phyloP scores from a whole-genome alignment of 2,888 invertebrate genomes.

The Oligia strigilis region DNA sequence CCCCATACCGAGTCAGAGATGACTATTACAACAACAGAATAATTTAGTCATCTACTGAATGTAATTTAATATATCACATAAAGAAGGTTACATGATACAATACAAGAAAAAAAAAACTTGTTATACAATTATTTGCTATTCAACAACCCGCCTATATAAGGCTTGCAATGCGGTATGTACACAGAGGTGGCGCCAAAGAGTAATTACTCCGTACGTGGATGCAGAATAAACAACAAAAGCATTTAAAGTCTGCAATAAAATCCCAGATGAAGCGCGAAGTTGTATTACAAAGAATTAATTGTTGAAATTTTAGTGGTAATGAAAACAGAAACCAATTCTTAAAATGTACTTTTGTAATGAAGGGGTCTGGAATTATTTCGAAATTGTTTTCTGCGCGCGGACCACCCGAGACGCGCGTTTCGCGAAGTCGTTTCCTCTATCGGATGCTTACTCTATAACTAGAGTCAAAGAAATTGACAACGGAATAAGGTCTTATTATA shows the following conservation, averaged over 20 bases:
- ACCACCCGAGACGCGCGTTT: slow-evolving; percentile 81
- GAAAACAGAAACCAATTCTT: slow-evolving; percentile 68
- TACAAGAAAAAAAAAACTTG: slow-evolving; percentile 67
- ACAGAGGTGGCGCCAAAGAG: slow-evolving; percentile 77
- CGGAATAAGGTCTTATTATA: slow-evolving; percentile 85
- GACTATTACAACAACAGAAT: slow-evolving; percentile 79
- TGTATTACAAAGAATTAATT: slow-evolving; percentile 70
- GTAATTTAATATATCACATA: slow-evolving; percentile 69
- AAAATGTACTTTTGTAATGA: slow-evolving; percentile 65
- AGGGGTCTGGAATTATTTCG: slow-evolving; percentile 68
- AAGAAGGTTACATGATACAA: slow-evolving; percentile 72
- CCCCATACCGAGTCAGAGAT: slow-evolving; percentile 75
- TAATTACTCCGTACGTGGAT: slow-evolving; percentile 73
- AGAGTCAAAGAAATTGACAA: slow-evolving; percentile 83
- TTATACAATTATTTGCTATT: slow-evolving; percentile 69
- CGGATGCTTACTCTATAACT: slow-evolving; percentile 71
- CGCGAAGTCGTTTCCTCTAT: slow-evolving; percentile 68
- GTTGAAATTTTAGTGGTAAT: slow-evolving; percentile 73
- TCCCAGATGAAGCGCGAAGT: slow-evolving; percentile 74
- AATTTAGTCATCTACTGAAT: slow-evolving; percentile 77
- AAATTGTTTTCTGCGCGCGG: slow-evolving; percentile 72
- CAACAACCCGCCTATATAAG: slow-evolving; percentile 62
- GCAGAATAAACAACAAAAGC: slow-evolving; percentile 76
- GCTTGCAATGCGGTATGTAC: slow-evolving; percentile 65
- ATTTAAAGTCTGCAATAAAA: slow-evolving; percentile 76